Evolutionary conservation across 2,888 invertebrate species (phyloP).

Genomic region (Prionchulus punctatus): DNA sequence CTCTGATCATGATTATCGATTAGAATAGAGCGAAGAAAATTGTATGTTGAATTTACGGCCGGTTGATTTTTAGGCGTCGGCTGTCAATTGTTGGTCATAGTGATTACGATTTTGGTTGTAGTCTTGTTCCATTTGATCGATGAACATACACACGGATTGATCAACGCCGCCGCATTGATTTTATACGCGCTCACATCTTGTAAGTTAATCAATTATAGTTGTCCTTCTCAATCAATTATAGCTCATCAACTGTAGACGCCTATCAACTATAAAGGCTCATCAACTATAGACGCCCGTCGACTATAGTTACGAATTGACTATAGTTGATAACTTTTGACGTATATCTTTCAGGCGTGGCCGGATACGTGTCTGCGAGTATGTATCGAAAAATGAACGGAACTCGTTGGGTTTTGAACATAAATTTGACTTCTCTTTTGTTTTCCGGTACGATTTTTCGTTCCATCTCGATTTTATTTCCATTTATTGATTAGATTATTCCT

Average conservation of each 20-base stretch:
- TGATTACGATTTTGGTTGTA: slow-evolving; percentile 38
- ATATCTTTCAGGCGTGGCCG: slow-evolving; percentile 35
- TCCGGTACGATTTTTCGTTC: slow-evolving; percentile 30
- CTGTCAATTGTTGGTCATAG: slow-evolving; percentile 38
- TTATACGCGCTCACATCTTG: slow-evolving; percentile 40
- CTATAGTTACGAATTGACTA: too few species aligned
- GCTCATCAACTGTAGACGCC: not conserved
- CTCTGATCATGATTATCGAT: not conserved
- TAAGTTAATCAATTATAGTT: slow-evolving; percentile 18
- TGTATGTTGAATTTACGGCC: not conserved
- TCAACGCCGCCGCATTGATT: slow-evolving; percentile 38
- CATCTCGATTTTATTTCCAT: slow-evolving; percentile 37
- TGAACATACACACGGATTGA: slow-evolving; percentile 39
- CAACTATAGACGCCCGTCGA: too few species aligned
- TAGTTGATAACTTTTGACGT: too few species aligned
- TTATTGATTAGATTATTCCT: slow-evolving; percentile 33
- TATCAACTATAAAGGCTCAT: too few species aligned
- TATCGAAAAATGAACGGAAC: slow-evolving; percentile 38
- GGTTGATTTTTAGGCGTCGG: slow-evolving; percentile 35
- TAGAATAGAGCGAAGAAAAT: not conserved
- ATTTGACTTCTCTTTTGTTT: slow-evolving; percentile 40
- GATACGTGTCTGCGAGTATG: slow-evolving; percentile 39
- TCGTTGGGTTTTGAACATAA: slow-evolving; percentile 41
- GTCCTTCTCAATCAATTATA: not conserved
- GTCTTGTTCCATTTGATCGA: slow-evolving; percentile 39